Base-by-base conservation (phyloP, 2,797 vertebrate genomes). In the Balearica regulorum region DNA sequence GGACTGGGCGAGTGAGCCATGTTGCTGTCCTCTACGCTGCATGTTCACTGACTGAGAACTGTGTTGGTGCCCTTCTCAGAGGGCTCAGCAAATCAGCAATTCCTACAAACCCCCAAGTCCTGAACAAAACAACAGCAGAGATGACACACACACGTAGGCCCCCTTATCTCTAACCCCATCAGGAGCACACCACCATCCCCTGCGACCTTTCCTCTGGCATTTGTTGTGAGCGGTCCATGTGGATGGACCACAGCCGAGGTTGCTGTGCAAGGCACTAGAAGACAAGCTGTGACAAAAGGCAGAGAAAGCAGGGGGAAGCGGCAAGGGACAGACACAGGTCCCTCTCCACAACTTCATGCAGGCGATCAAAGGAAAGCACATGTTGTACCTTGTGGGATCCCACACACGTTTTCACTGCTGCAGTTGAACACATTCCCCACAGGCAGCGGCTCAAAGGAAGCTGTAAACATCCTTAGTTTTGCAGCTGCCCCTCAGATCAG, bases 11-110 rank as follows among this genome's bases (percentile, higher is more conserved):
- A 93, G 46, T 17, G 14, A 61, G 55, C 55, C 41, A 37, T 5
- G 29, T 14, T 71, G 55, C 57, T 58, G 3, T 17, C 31, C 60
- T 46, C 51, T 54, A 44, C 26, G 49, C 20, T 2, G 1, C 20
- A 24, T 0, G 0, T 25, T 49, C 14, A 10, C 48, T 24, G n/a
- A 25, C 37, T 1, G 1, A 71, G 43, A 41, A 78, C 41, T 13
- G 10, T 16, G 29, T 3, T 18, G 35, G 16, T 57, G n/a, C 16
- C 70, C 26, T 57, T 87, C 79, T 72, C 24, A 57, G 17, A 82
- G 18, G 82, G 66, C 35, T 92, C 80, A 84, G 62, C n/a, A 41
- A 48, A 86, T 10, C 4, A 91, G 19, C 53, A 77, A 13, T 44
- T 87, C 62, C 71, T 70, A 64, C 28, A 92, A 89, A 33, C 7